Base-by-base conservation (phyloP, 2,888 invertebrate genomes). In the Harpagoxenus sublaevis region DNA sequence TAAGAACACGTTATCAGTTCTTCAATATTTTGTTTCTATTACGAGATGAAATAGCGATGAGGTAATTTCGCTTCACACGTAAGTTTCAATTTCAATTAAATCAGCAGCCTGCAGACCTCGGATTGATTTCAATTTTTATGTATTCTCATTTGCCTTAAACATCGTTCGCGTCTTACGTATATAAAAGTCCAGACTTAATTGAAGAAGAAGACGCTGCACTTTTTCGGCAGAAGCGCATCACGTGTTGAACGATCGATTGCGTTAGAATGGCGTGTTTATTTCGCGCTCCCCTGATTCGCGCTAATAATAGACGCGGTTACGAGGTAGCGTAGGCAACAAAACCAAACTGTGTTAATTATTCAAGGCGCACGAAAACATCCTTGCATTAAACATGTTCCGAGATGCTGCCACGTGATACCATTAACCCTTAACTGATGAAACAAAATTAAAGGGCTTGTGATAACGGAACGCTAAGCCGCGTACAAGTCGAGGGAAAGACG, bases 281-380 rank as follows among this genome's bases (percentile, higher is more conserved):
- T 71, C 48, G 60, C 28, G 60, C 60, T 71, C 18, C 15, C n/a
- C 60, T 12, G 71, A 81, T 71, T 81, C 71, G 48, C 79, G 71
- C 51, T 81, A 81, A 81, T 81, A 81, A 81, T 81, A 81, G 60
- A 81, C 48, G 48, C 39, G 60, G 45, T 81, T 81, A 81, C 79
- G 79, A 35, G 60, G 60, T 81, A 81, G 60, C 71, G 48, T 71
- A 81, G 71, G 71, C 48, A 81, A 81, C 79, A 81, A 81, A 71
- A 81, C 71, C 39, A 81, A 81, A 81, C 79, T 81, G 28, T 81
- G 71, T 81, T 81, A 81, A 81, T 81, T 81, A 81, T 81, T 81
- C 79, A 71, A 71, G 60, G 71, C 35, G 39, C 79, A 81, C 79
- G 79, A 81, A 81, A 81, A 81, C 71, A 71, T 81, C 71, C 60